These are phyloP conservation scores for Melipona bicolor DNA, from an alignment of 2,888 invertebrate genomes.

Conservation along the genomic window DNA sequence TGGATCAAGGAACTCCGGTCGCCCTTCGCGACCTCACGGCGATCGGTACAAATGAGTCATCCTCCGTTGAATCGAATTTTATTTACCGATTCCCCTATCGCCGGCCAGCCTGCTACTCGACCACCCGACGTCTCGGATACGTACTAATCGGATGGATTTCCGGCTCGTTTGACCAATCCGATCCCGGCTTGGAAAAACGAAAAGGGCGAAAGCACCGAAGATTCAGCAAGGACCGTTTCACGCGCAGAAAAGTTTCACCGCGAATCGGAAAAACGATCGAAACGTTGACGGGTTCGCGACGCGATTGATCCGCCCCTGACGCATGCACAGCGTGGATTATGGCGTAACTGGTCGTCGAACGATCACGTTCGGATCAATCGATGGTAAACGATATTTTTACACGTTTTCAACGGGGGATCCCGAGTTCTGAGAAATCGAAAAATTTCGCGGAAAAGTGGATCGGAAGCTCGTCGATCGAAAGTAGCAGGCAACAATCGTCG, in stretches of 20 bases:
- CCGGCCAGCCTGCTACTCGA: not conserved
- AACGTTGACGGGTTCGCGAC: conserved; percentile 30
- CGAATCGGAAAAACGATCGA: not conserved
- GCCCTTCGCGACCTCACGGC: conserved; percentile 59
- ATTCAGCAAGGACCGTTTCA: conserved; percentile 27
- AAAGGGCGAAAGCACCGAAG: conserved; percentile 39
- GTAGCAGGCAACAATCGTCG: no score
- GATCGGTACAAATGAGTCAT: conserved; percentile 60
- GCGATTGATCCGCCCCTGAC: conserved; percentile 64
- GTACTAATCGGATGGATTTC: conserved; percentile 4
- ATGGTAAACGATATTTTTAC: not conserved
- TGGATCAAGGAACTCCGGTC: conserved; percentile 61
- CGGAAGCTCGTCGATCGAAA: no score
- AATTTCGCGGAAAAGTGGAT: no score
- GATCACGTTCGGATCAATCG: conserved; percentile 16
- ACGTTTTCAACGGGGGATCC: no score
- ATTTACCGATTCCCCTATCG: conserved; percentile 32
- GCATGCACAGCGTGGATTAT: conserved; percentile 47
- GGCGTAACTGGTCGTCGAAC: conserved; percentile 2
- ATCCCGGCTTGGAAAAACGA: conserved; percentile 30
- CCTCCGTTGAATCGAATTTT: conserved; percentile 51
- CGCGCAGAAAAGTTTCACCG: conserved; percentile 29
- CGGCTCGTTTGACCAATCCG: conserved; percentile 30
- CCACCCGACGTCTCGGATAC: not conserved
- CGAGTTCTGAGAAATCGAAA: no score